These are phyloP conservation scores for Lasius fuliginosus DNA, from an alignment of 2,888 invertebrate genomes.

Conservation along the genomic window DNA sequence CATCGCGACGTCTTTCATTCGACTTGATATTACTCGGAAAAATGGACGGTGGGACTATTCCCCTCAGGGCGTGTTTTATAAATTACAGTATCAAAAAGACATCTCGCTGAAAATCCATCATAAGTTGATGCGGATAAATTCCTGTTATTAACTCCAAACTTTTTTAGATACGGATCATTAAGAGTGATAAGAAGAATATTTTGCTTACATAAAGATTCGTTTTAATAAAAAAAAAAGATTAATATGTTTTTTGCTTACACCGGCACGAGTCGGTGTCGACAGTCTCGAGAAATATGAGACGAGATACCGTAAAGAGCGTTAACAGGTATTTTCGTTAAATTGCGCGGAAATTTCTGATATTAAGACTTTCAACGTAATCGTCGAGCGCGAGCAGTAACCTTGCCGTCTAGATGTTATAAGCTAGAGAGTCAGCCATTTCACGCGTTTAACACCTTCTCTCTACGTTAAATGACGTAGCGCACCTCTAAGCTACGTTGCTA, in stretches of 20 bases:
- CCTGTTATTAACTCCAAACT: neutral
- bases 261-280: neutral
- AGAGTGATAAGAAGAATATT: neutral
- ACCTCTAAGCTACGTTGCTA: conserved; percentile 18
- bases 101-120: neutral
- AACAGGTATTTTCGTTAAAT: conserved; percentile 9
- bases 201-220: neutral
- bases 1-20: conserved; percentile 43
- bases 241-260: neutral
- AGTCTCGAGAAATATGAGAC: neutral
- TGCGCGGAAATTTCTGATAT: conserved; percentile 19
- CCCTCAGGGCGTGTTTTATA: neutral
- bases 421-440: conserved; percentile 31
- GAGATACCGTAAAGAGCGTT: conserved; percentile 7
- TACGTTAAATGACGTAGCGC: conserved; percentile 38
- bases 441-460: conserved; percentile 43
- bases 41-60: neutral
- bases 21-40: conserved; percentile 41
- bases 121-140: neutral
- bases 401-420: conserved; percentile 12
- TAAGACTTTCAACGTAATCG: conserved; percentile 27
- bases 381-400: conserved; percentile 4
- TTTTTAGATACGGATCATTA: neutral
- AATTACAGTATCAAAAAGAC: conserved; percentile 8
- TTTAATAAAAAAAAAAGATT: neutral